Conservation (phyloP, 2,113 vertebrate genomes). For the Psettodes erumei region DNA sequence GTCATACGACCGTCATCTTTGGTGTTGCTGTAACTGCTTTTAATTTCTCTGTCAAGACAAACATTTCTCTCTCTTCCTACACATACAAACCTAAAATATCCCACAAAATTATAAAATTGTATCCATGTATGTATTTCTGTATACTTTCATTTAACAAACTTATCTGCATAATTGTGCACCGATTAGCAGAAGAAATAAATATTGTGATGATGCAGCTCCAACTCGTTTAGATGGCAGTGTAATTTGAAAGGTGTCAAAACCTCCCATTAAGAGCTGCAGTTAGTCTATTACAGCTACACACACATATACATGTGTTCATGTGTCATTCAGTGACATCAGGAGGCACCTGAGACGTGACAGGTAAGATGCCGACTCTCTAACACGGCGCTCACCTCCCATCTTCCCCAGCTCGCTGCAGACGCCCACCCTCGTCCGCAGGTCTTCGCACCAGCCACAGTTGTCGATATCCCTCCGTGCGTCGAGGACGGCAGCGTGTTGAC, state of each 20-base stretch:
- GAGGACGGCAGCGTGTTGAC: slow-evolving; percentile 65
- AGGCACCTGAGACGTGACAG: slow-evolving; percentile 11
- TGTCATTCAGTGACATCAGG: slow-evolving; percentile 4
- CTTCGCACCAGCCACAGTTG: slow-evolving; percentile 35
- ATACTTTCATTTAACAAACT: neutral
- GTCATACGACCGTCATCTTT: too few species aligned
- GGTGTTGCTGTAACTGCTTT: too few species aligned
- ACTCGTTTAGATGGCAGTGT: neutral
- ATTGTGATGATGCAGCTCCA: too few species aligned
- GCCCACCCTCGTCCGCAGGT: slow-evolving; percentile 25
- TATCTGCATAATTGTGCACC: too few species aligned
- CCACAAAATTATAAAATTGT: neutral
- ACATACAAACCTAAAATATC: neutral
- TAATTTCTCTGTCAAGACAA: too few species aligned
- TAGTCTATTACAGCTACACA: neutral
- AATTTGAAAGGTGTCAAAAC: neutral
- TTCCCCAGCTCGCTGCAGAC: neutral
- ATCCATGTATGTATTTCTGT: neutral
- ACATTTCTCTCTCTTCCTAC: too few species aligned
- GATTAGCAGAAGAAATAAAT: neutral
- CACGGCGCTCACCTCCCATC: slow-evolving; percentile 21
- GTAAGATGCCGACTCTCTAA: slow-evolving; percentile 11
- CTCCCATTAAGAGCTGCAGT: neutral
- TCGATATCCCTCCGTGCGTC: slow-evolving; percentile 31
- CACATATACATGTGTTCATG: neutral